These are phyloP conservation scores for Pristionchus mayeri DNA, from an alignment of 2,888 invertebrate genomes.

Conservation along the genomic window DNA sequence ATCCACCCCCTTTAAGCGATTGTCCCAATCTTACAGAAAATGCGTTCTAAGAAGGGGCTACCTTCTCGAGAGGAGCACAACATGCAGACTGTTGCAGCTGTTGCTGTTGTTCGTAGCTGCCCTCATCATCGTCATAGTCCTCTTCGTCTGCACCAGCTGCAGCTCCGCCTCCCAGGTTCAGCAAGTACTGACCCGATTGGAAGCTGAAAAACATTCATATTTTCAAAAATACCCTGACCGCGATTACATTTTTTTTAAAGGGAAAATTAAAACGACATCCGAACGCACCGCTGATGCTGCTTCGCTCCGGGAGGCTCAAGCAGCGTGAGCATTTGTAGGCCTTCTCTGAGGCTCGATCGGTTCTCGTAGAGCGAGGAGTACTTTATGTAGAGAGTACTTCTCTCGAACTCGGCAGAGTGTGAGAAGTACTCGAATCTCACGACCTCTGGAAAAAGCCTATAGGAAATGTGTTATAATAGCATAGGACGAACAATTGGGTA, in stretches of 20 bases:
- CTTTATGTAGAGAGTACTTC: background rate
- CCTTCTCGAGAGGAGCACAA: constrained; percentile 35
- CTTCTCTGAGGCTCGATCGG: background rate
- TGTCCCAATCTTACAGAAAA: no score
- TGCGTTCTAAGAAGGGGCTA: no score
- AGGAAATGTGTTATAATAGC: no score
- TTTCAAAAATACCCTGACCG: no score
- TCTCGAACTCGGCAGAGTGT: background rate
- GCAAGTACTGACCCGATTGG: constrained; percentile 65
- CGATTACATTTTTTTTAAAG: no score
- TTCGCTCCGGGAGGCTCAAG: constrained; percentile 68
- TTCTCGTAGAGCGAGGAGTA: background rate
- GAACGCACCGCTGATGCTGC: constrained; percentile 45
- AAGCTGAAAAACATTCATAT: constrained; percentile 24
- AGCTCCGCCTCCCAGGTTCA: constrained; percentile 58
- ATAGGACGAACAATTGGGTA: no score
- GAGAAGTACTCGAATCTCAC: constrained; percentile 11
- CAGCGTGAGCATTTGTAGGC: constrained; percentile 62
- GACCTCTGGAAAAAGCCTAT: no score
- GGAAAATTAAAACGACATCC: no score
- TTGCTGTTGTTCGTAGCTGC: background rate
- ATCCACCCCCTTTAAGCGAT: no score
- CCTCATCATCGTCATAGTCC: constrained; percentile 43
- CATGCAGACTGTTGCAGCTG: background rate
- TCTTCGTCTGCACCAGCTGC: constrained; percentile 49